phyloP scores from a whole-genome alignment of 2,797 vertebrate species.

The Scolopax rusticola region DNA sequence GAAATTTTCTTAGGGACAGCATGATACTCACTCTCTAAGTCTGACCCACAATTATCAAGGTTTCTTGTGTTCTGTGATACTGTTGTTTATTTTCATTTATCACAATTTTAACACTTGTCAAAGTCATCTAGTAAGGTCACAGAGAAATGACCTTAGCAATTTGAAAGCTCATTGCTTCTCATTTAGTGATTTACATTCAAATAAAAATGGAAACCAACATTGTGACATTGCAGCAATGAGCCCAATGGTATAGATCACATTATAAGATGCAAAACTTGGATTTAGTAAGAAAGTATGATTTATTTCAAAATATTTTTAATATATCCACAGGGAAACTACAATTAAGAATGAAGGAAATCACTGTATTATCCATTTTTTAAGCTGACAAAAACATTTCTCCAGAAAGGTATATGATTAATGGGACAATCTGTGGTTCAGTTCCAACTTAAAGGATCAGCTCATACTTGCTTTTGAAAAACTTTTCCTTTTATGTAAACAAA shows the following conservation, averaged over 20 bases:
- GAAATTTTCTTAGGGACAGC: not conserved
- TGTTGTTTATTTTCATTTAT: slow-evolving; percentile 9
- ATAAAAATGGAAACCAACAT: not conserved
- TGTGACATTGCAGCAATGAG: not conserved
- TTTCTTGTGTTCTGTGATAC: not conserved
- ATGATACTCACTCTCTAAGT: not conserved
- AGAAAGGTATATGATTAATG: not conserved
- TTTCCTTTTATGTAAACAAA: not conserved
- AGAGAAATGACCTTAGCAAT: not conserved
- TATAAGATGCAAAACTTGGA: not conserved
- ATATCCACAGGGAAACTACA: not conserved
- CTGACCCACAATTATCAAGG: not conserved
- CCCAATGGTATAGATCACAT: not conserved
- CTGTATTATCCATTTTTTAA: not conserved
- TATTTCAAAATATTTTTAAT: not conserved
- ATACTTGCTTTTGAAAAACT: not conserved
- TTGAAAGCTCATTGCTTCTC: not conserved
- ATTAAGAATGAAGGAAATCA: not conserved
- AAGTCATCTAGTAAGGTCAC: not conserved
- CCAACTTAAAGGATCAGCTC: not conserved
- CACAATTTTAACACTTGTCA: slow-evolving; percentile 6
- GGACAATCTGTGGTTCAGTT: not conserved
- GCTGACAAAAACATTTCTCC: not conserved
- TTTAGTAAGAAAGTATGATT: not conserved
- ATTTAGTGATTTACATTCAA: not conserved